Evolutionary conservation across 2,888 invertebrate species (phyloP).

Genomic region (Temnothorax ravouxi): DNA sequence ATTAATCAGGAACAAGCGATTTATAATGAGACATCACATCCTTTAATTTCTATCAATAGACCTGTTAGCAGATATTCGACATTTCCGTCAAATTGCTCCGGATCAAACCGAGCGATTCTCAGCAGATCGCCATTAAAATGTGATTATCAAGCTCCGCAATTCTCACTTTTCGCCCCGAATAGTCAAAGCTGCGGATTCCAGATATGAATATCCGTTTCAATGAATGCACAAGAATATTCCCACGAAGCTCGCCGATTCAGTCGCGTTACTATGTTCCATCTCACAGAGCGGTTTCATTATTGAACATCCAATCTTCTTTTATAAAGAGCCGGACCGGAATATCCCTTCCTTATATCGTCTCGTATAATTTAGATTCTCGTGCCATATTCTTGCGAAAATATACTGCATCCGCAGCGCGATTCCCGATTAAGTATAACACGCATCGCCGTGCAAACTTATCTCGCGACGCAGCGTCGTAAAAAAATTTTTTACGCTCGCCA

Average conservation of each 20-base stretch:
- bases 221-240: conserved; percentile 31
- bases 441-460: conserved; percentile 8
- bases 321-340: background rate
- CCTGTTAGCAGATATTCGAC: conserved; percentile 42
- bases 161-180: conserved; percentile 31
- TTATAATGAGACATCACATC: conserved; percentile 42
- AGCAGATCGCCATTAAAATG: conserved; percentile 43
- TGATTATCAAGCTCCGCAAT: conserved; percentile 26
- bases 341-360: background rate
- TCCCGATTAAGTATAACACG: conserved; percentile 17
- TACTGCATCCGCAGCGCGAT: background rate
- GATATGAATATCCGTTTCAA: conserved; percentile 35
- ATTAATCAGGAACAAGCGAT: conserved; percentile 51
- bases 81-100: conserved; percentile 45
- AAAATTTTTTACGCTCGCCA: conserved; percentile 18
- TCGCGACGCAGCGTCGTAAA: conserved; percentile 14
- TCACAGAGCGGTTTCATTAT: conserved; percentile 13
- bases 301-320: background rate
- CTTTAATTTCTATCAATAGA: conserved; percentile 44
- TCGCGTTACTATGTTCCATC: background rate
- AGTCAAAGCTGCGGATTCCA: conserved; percentile 29
- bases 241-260: background rate
- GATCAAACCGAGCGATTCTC: conserved; percentile 42
- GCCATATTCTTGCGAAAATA: background rate
- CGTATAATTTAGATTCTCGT: conserved; percentile 3